A percentile compares a stretch with the other conserved stretches of the same genome.
These are phyloP conservation scores for Paracentrotus lividus DNA, from an alignment of 53 echinoderm and acorn worm genomes.

Conservation along the genomic window DNA sequence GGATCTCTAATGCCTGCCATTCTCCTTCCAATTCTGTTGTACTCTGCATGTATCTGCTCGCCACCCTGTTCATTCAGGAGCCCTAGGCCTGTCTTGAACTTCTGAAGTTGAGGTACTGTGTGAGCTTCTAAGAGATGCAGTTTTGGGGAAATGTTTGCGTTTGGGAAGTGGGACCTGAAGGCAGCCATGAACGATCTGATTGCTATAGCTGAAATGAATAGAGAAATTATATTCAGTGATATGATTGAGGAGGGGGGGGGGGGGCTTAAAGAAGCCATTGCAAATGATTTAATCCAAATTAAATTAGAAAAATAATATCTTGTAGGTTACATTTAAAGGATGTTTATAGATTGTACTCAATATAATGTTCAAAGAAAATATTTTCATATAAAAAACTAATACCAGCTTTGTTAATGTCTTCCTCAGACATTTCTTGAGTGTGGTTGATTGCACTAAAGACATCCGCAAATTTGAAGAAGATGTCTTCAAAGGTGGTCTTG, in stretches of 20 bases:
- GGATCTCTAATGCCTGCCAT: constrained; percentile 62
- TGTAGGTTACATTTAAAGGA: no score
- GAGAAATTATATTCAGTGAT: neutral
- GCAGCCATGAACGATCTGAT: constrained; percentile 61
- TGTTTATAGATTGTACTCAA: no score
- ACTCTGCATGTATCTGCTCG: constrained; percentile 60
- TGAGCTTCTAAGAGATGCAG: constrained; percentile 72
- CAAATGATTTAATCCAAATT: no score
- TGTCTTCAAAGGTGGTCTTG: neutral
- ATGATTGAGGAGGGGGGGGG: neutral
- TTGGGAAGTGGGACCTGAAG: constrained; percentile 32
- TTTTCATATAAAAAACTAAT: neutral
- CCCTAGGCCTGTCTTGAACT: constrained; percentile 51
- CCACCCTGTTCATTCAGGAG: constrained; percentile 73
- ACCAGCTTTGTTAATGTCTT: neutral
- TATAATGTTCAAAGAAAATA: neutral
- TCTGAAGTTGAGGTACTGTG: constrained; percentile 35
- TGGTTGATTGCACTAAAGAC: neutral
- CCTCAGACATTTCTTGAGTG: neutral
- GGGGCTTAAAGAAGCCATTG: no score
- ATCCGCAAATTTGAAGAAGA: neutral
- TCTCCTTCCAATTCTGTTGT: constrained; percentile 56
- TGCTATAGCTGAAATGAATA: constrained; percentile 17
- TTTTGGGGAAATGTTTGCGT: constrained; percentile 59
- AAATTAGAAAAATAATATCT: no score